Evolutionary conservation across 2,888 invertebrate species (phyloP).

Genomic region (Lymantria dispar): DNA sequence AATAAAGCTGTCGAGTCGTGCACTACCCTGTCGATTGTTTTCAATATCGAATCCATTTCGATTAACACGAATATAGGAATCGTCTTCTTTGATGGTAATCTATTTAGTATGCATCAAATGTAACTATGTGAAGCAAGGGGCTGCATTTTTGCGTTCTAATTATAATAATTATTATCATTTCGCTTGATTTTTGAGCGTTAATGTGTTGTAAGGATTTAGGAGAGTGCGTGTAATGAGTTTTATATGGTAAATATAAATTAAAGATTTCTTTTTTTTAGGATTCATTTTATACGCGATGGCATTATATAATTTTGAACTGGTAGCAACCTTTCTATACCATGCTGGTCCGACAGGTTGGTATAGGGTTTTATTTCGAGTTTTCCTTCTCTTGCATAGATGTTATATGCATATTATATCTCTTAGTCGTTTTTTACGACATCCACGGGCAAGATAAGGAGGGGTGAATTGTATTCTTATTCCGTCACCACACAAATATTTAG

Average conservation of each 20-base stretch:
- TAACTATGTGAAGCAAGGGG: conserved; percentile 37
- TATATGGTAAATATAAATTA: conserved; percentile 1
- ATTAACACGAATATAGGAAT: conserved; percentile 76
- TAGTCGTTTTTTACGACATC: too few species aligned
- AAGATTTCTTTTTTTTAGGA: too few species aligned
- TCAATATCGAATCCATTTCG: conserved; percentile 75
- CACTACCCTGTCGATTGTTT: conserved; percentile 78
- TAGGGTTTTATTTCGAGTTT: too few species aligned
- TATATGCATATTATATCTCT: too few species aligned
- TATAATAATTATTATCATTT: conserved; percentile 63
- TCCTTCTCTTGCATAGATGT: too few species aligned
- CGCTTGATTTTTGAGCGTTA: conserved; percentile 32
- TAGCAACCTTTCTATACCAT: too few species aligned
- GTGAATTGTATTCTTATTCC: too few species aligned
- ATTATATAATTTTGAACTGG: too few species aligned
- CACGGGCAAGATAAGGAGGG: too few species aligned
- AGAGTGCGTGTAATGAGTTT: conserved; percentile 5
- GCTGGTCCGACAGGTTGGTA: too few species aligned
- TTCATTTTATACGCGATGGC: too few species aligned
- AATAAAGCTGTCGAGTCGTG: conserved; percentile 60
- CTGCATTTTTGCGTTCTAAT: conserved; percentile 64
- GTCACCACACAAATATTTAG: too few species aligned
- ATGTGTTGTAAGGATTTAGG: conserved; percentile 11
- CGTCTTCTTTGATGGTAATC: conserved; percentile 66
- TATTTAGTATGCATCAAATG: conserved; percentile 58